Base-by-base conservation (phyloP, 2,888 invertebrate genomes). In the Tuberolachnus salignus region DNA sequence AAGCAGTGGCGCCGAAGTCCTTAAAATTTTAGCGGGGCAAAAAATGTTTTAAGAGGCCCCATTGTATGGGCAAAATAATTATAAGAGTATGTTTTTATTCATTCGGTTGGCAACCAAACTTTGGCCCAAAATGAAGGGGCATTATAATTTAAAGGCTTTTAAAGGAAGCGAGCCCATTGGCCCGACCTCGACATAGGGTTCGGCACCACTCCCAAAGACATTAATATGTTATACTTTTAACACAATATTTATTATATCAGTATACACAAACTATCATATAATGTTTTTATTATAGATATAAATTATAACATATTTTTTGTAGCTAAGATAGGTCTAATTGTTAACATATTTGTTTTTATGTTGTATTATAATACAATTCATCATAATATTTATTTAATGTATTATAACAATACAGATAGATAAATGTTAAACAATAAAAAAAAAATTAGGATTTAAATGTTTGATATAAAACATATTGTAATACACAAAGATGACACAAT, bases 191-290 rank as follows among this genome's bases (percentile, higher is more conserved):
- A n/a, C n/a, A n/a, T n/a, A n/a, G n/a, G n/a, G n/a, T n/a, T n/a
- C n/a, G n/a, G n/a, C n/a, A n/a, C n/a, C n/a, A n/a, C n/a, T n/a
- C n/a, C n/a, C n/a, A n/a, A n/a, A 34, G 3, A 34, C 6, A 34
- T 34, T 34, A 34, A 34, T 34, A 4, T 3, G 34, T 34, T 57
- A 57, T 23, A n/a, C 44, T 70, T 44, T 55, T 70, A 44, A 57
- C 11, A 46, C 23, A 26, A n/a, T 51, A 51, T 23, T 13, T 26
- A 72, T 72, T 61, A n/a, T 34, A 11, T 61, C 19, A 19, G 21
- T 14, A 26, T 49, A 49, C 13, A 14, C 61, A 72, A 72, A 72
- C 46, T 61, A 61, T 61, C 23, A 23, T 46, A 63, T 19, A 63
- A 16, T 61, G 59, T 72, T 10, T 59, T 71, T 14, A 59, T 49